A percentile compares a stretch with the other conserved stretches of the same genome.
These are phyloP conservation scores for Habropoda laboriosa DNA, from an alignment of 1,140 invertebrate species.

Conservation along the genomic window DNA sequence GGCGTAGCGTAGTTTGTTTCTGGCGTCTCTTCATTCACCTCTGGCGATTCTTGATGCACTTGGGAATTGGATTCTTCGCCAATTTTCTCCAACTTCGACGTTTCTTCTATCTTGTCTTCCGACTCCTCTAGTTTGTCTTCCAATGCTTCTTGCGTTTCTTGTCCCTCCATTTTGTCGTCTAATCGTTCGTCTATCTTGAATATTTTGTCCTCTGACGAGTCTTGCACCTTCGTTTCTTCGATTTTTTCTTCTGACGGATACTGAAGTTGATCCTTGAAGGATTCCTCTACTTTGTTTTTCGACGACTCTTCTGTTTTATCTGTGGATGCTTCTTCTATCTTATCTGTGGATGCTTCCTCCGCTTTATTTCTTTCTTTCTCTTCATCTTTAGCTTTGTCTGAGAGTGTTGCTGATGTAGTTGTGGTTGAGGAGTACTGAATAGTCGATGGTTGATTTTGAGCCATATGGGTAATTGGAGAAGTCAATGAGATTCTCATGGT, in stretches of 20 bases:
- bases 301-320: background rate
- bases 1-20: slow-evolving; percentile 74
- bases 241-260: too few species aligned
- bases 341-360: background rate
- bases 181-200: background rate
- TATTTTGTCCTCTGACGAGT: too few species aligned
- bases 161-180: background rate
- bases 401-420: background rate
- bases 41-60: slow-evolving; percentile 62
- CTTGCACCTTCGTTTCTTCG: background rate
- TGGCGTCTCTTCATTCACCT: slow-evolving; percentile 73
- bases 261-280: too few species aligned
- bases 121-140: background rate
- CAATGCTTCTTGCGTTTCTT: background rate
- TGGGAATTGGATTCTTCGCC: background rate
- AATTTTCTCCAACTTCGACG: background rate
- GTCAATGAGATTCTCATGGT: background rate
- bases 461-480: background rate
- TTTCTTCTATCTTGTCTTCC: background rate
- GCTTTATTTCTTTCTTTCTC: background rate
- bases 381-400: background rate
- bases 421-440: background rate
- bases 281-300: background rate
- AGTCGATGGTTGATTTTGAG: background rate
- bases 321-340: too few species aligned